Percentiles rank a stretch among this genome's conserved stretches.
Conservation (phyloP, 2,888 invertebrate species). For the Vandiemenella viatica region DNA sequence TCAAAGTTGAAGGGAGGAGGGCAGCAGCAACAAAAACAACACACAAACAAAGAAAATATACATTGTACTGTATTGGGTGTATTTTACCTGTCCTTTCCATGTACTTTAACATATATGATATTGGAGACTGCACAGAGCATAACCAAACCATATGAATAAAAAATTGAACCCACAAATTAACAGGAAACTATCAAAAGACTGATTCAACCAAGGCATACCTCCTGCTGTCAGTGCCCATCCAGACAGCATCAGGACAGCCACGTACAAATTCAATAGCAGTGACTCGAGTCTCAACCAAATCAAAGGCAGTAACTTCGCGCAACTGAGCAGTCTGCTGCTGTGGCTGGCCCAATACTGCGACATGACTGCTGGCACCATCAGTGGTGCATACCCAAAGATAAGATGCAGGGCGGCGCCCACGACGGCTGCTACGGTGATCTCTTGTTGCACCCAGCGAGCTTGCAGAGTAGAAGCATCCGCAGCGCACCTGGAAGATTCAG, state of each 20-base stretch:
- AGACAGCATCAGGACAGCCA: constrained; percentile 60
- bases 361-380: constrained; percentile 43
- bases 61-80: too few relatives aligned
- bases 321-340: constrained; percentile 55
- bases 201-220: too few relatives aligned
- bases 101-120: too few relatives aligned
- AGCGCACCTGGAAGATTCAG: constrained; percentile 54
- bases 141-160: too few relatives aligned
- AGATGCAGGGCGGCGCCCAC: constrained; percentile 51
- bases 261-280: constrained; percentile 75
- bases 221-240: constrained; percentile 81
- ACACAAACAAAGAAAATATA: too few relatives aligned
- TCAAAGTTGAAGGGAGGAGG: too few relatives aligned
- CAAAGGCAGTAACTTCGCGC: constrained; percentile 60
- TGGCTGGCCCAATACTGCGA: constrained; percentile 61
- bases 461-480: constrained; percentile 77
- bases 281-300: constrained; percentile 65
- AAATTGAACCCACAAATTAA: too few relatives aligned
- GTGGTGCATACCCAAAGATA: constrained; percentile 84
- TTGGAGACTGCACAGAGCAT: too few relatives aligned
- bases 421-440: constrained; percentile 36
- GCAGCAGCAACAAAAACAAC: too few relatives aligned
- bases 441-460: constrained; percentile 24
- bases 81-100: too few relatives aligned
- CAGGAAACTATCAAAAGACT: too few relatives aligned